These are phyloP conservation scores for Pycnomerus fuliginosus DNA, from an alignment of 2,888 invertebrate genomes.

Conservation along the genomic window DNA sequence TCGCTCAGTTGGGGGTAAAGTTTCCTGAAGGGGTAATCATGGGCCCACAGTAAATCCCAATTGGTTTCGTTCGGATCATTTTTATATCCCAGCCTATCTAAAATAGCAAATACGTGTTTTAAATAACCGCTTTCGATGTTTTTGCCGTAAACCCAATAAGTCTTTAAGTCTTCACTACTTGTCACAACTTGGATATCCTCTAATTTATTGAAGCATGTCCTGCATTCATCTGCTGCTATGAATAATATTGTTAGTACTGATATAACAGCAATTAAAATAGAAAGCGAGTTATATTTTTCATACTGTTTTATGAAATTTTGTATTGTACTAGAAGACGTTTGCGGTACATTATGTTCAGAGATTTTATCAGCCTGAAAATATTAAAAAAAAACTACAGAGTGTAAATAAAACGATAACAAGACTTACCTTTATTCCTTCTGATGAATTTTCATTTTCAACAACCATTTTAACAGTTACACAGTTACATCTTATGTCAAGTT, in stretches of 20 bases:
- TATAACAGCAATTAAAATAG: constrained; percentile 27
- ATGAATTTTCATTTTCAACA: too few species aligned
- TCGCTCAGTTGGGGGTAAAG: constrained; percentile 58
- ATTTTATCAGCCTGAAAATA: too few species aligned
- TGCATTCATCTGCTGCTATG: constrained; percentile 38
- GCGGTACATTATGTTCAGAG: too few species aligned
- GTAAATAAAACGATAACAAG: too few species aligned
- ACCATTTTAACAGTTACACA: too few species aligned
- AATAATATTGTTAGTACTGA: constrained; percentile 34
- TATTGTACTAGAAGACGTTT: too few species aligned
- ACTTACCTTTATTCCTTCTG: too few species aligned
- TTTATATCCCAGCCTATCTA: constrained; percentile 74
- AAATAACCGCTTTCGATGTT: constrained; percentile 67
- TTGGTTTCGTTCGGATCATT: constrained; percentile 49
- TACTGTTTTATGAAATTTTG: constrained; percentile 4
- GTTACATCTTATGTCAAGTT: too few species aligned
- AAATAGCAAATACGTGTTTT: constrained; percentile 77
- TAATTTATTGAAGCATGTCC: constrained; percentile 35
- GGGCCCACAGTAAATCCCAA: constrained; percentile 93
- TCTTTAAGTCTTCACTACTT: constrained; percentile 30
- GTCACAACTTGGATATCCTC: constrained; percentile 6
- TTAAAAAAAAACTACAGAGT: too few species aligned
- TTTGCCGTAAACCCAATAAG: constrained; percentile 63
- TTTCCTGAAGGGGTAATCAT: constrained; percentile 82
- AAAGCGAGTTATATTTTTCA: constrained; percentile 16